phyloP scores from a whole-genome alignment of 2,888 invertebrate genomes.

The Drosophila falleni region DNA sequence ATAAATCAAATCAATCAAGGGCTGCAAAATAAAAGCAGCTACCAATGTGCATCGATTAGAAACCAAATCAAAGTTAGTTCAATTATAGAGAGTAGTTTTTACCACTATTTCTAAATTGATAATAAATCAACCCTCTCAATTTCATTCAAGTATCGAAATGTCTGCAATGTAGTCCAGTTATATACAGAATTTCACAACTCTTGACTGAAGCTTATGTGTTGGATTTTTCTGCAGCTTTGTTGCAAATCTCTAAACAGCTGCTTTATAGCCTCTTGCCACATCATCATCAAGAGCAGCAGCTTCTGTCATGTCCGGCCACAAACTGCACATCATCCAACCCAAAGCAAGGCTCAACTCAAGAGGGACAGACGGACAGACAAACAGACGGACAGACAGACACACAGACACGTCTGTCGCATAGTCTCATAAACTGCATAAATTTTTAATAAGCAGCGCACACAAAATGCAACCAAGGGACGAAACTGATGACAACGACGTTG shows the following conservation, averaged over 20 bases:
- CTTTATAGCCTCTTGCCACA: conserved; percentile 67
- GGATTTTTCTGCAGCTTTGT: conserved; percentile 23
- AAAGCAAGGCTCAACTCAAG: conserved; percentile 4
- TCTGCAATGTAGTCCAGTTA: not conserved
- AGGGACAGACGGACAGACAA: not conserved
- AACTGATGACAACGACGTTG: conserved; percentile 37
- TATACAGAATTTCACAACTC: conserved; percentile 23
- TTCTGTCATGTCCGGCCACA: conserved; percentile 45
- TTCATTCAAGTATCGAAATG: not conserved
- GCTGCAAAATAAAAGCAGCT: conserved; percentile 1
- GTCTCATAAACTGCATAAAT: conserved; percentile 71
- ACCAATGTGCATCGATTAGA: conserved; percentile 6
- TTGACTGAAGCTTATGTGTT: not conserved
- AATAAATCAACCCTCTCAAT: conserved; percentile 4
- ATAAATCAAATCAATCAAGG: conserved; percentile 48
- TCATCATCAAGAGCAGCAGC: conserved; percentile 35
- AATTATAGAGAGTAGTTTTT: conserved; percentile 11
- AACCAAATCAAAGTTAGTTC: not conserved
- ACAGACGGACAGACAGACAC: not conserved
- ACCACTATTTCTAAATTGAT: not conserved
- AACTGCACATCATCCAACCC: conserved; percentile 25
- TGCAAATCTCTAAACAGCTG: conserved; percentile 45
- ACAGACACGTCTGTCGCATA: conserved; percentile 1
- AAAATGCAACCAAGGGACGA: conserved; percentile 58
- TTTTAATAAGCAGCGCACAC: conserved; percentile 68